phyloP scores from a whole-genome alignment of 2,113 vertebrate genomes.

The Mobula hypostoma region DNA sequence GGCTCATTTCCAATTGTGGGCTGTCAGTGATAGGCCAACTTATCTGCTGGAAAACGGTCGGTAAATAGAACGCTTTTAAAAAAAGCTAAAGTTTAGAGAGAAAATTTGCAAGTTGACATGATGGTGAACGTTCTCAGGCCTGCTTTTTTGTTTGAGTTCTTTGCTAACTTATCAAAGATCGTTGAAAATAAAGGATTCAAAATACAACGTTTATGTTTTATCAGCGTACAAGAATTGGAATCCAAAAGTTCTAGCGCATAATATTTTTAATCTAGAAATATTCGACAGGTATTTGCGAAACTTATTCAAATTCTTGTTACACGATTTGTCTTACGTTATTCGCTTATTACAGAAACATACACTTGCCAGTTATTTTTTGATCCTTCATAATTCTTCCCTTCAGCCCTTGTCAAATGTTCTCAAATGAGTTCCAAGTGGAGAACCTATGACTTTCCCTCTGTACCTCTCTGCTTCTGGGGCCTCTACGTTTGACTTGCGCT shows the following conservation, averaged over 20 bases:
- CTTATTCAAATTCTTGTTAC: not conserved
- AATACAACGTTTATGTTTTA: not conserved
- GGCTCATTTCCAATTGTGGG: not conserved
- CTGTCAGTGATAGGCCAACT: not conserved
- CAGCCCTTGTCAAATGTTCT: slow-evolving; percentile 8
- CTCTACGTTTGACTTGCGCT: slow-evolving; percentile 25
- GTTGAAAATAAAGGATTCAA: not conserved
- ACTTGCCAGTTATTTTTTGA: not conserved
- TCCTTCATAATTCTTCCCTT: not conserved
- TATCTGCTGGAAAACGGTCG: not conserved
- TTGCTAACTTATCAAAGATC: not conserved
- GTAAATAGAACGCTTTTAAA: too few species aligned
- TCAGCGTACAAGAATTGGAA: not conserved
- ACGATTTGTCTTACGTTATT: not conserved
- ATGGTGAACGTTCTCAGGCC: not conserved
- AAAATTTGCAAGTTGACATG: not conserved
- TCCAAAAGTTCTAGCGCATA: not conserved
- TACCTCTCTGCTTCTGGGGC: not conserved
- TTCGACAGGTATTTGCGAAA: not conserved
- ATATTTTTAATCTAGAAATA: not conserved
- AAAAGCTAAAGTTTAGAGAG: not conserved
- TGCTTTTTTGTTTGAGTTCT: too few species aligned
- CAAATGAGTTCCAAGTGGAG: not conserved
- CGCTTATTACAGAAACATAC: not conserved
- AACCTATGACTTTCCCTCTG: slow-evolving; percentile 8